Percentiles rank a stretch among this genome's conserved stretches.
phyloP scores from a whole-genome alignment of 1,140 invertebrate species.

The Leptestheria dahalacensis region DNA sequence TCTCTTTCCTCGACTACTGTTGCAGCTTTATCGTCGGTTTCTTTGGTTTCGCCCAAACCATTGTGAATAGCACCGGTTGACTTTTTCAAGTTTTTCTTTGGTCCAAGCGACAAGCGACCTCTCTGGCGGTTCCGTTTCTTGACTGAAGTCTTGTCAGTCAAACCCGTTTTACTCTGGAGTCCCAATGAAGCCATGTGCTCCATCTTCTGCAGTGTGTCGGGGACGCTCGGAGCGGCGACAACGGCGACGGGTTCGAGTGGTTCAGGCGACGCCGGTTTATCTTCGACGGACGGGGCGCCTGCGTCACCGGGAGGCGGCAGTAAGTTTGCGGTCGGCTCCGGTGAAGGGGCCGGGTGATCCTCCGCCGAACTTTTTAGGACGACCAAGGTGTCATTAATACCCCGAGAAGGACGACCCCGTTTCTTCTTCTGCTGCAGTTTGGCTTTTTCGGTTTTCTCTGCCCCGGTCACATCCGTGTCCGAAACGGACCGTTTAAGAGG shows the following conservation, averaged over 20 bases:
- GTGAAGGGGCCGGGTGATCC: neutral
- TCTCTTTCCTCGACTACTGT: neutral
- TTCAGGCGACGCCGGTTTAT: neutral
- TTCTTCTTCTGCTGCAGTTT: neutral
- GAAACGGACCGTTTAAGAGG: neutral
- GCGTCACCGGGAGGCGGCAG: neutral
- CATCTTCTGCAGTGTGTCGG: neutral
- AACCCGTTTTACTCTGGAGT: conserved; percentile 4
- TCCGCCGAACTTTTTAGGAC: neutral
- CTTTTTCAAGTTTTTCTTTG: neutral
- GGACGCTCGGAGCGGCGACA: neutral
- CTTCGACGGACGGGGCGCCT: neutral
- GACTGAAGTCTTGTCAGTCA: neutral
- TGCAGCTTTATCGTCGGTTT: neutral
- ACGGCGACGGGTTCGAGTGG: neutral
- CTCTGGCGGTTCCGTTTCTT: neutral
- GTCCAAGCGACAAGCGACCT: neutral
- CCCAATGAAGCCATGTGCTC: conserved; percentile 15
- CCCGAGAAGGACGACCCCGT: neutral
- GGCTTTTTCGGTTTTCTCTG: neutral
- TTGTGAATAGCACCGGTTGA: too few relatives aligned
- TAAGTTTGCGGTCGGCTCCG: neutral
- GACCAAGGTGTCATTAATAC: neutral
- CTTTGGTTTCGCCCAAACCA: neutral
- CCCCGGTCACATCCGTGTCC: neutral